Conservation (phyloP, 2,797 vertebrate species). For the Thaleichthys pacificus region DNA sequence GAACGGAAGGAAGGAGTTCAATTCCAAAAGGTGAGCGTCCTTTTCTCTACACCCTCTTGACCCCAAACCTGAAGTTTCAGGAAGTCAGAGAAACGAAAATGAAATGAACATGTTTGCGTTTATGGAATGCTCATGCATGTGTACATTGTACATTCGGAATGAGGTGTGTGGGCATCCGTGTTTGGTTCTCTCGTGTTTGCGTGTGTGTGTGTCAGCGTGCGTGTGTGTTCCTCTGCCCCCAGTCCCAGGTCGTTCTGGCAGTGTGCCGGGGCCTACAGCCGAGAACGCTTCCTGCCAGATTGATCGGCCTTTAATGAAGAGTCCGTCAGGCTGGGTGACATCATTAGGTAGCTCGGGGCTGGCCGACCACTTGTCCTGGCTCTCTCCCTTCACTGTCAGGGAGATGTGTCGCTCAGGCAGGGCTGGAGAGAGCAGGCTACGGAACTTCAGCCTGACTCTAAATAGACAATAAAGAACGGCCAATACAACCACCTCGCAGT, state of each 20-base stretch:
- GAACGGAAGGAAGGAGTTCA: neutral
- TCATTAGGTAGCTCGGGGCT: constrained; percentile 62
- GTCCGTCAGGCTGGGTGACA: constrained; percentile 70
- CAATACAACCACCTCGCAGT: no score
- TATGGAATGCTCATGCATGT: neutral
- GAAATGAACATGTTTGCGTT: neutral
- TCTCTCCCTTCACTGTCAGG: constrained; percentile 29
- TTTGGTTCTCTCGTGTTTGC: neutral
- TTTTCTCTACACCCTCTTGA: neutral
- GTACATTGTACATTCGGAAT: neutral
- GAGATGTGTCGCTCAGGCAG: constrained; percentile 45
- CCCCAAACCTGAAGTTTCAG: neutral
- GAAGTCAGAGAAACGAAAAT: neutral
- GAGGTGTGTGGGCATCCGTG: constrained; percentile 1
- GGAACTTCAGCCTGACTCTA: neutral
- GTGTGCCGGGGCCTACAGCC: constrained; percentile 23
- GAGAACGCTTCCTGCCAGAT: constrained; percentile 44
- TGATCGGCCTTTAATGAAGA: constrained; percentile 75
- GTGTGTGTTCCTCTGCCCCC: constrained; percentile 4
- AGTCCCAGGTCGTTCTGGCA: constrained; percentile 40
- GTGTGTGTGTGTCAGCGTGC: constrained; percentile 10
- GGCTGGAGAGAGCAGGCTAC: no score
- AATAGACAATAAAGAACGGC: neutral
- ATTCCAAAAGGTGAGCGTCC: neutral
- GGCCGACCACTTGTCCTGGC: constrained; percentile 50